These are phyloP conservation scores for Myripristis jacobus DNA, from an alignment of 2,797 vertebrate genomes.

Conservation along the genomic window DNA sequence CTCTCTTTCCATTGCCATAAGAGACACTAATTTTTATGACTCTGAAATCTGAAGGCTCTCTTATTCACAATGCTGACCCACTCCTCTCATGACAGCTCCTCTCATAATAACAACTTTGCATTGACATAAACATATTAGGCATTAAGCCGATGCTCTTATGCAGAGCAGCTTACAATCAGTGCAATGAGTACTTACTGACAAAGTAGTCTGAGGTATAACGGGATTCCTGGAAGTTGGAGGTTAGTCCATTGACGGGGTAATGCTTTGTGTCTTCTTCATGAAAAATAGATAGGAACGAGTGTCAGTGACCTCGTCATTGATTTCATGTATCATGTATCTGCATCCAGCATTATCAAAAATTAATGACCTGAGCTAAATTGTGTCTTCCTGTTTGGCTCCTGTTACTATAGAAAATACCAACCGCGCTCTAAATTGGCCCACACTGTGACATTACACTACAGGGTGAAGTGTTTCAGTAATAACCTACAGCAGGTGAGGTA, in stretches of 20 bases:
- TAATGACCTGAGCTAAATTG: slow-evolving; percentile 73
- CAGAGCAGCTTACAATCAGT: slow-evolving; percentile 25
- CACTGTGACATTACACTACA: slow-evolving; percentile 7
- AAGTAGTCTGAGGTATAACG: slow-evolving; percentile 98
- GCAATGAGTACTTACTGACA: slow-evolving; percentile 92
- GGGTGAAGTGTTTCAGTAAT: neutral
- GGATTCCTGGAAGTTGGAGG: slow-evolving; percentile 92
- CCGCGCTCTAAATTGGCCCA: slow-evolving; percentile 35
- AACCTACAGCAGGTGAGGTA: neutral
- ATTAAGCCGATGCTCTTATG: slow-evolving; percentile 14
- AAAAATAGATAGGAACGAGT: slow-evolving; percentile 75
- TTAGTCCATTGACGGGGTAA: slow-evolving; percentile 92
- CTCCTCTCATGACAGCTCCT: slow-evolving; percentile 2
- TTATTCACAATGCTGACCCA: slow-evolving; percentile 10
- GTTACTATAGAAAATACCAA: slow-evolving; percentile 66
- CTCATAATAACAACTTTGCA: neutral
- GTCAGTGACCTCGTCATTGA: slow-evolving; percentile 79
- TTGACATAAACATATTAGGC: slow-evolving; percentile 38
- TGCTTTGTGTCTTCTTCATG: slow-evolving; percentile 95
- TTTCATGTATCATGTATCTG: slow-evolving; percentile 81
- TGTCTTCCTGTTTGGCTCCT: slow-evolving; percentile 73
- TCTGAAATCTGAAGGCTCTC: neutral
- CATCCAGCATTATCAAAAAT: slow-evolving; percentile 79
- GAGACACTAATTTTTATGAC: too few species aligned
- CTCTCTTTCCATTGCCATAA: too few species aligned